Conservation (phyloP, 2,888 invertebrate species). For the Nasonia oneida region DNA sequence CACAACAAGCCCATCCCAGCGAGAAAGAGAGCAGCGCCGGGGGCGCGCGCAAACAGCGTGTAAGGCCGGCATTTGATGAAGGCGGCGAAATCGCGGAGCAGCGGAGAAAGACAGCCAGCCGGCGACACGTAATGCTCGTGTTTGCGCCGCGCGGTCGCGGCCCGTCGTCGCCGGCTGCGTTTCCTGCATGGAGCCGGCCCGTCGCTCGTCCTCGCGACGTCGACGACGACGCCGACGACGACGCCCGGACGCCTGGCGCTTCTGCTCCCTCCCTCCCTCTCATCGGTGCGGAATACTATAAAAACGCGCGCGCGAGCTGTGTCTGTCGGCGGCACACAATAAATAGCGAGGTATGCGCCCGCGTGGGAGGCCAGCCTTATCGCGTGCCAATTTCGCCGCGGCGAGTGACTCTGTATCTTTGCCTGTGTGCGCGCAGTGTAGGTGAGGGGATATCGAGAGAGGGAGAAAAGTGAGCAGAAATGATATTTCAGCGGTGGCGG, state of each 20-base stretch:
- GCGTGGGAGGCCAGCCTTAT: slow-evolving; percentile 25
- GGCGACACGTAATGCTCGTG: slow-evolving; percentile 22
- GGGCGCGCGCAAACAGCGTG: neutral
- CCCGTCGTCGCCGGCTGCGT: slow-evolving; percentile 41
- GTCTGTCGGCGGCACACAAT: slow-evolving; percentile 28
- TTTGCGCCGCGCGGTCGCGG: slow-evolving; percentile 56
- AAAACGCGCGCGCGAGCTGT: slow-evolving; percentile 31
- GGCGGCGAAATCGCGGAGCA: slow-evolving; percentile 34
- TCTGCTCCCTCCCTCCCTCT: neutral
- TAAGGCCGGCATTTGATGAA: slow-evolving; percentile 7
- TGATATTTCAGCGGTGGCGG: neutral
- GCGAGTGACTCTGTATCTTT: too few species aligned
- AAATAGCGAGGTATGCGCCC: slow-evolving; percentile 12
- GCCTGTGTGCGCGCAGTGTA: neutral
- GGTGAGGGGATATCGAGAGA: neutral
- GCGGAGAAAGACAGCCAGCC: too few species aligned
- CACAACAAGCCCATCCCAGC: neutral
- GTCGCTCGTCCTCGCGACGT: slow-evolving; percentile 6
- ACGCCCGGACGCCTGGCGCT: slow-evolving; percentile 50
- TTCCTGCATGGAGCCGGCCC: slow-evolving; percentile 54
- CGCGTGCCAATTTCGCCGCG: slow-evolving; percentile 51
- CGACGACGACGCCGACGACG: slow-evolving; percentile 39
- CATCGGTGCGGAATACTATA: slow-evolving; percentile 32
- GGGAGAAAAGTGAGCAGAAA: slow-evolving; percentile 15
- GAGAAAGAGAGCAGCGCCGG: neutral